Base-by-base conservation (phyloP, 2,113 vertebrate genomes). In the Antechinus stuartii region DNA sequence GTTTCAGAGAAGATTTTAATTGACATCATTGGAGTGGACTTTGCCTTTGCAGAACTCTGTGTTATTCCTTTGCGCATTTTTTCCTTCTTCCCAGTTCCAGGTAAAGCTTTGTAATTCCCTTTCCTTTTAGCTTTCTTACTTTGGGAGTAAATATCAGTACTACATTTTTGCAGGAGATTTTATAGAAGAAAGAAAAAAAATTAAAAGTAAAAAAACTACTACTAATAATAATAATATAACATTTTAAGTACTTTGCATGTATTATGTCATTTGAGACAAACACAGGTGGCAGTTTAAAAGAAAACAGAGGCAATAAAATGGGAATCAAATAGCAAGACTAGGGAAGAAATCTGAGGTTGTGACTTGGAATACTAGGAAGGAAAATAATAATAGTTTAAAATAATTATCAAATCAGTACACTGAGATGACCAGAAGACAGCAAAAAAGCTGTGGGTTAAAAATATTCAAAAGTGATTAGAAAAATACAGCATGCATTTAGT, bases 11-110 rank as follows among this genome's bases (percentile, higher is more conserved):
- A 99, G 97, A 99, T 99, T 97, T 97, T 99, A 98, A 99, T 99
- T 90, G 99, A 99, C 96, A 98, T 99, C 97, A 99, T 99, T 11
- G 99, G 99, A 24, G 99, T 99, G 95, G 99, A 99, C 95, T 98
- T 99, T 0, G 98, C 99, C 92, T 99, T 99, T 1, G 99, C 99
- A 19, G 98, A 99, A 91, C 99, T 99, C 93, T 99, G 99, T 47
- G 99, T 99, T 2, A 97, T 99, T 94, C 99, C 99, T 2, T 98
- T 99, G 94, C 98, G 99, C 12, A 99, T 99, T 96, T 99, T 99
- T 98, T 99, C 99, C 98, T 99, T 99, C 98, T 99, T 99, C 91
- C 99, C 99, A 0, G 91, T 99, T 96, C 99, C 99, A 99, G 99
- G 99, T 99, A 98, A 98, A 35, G 23, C 1, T 27, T 7, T n/a